Percentiles rank a stretch among this genome's conserved stretches.
Evolutionary conservation across 2,113 vertebrate genomes (phyloP).

Genomic region (Leptodactylus fuscus): DNA sequence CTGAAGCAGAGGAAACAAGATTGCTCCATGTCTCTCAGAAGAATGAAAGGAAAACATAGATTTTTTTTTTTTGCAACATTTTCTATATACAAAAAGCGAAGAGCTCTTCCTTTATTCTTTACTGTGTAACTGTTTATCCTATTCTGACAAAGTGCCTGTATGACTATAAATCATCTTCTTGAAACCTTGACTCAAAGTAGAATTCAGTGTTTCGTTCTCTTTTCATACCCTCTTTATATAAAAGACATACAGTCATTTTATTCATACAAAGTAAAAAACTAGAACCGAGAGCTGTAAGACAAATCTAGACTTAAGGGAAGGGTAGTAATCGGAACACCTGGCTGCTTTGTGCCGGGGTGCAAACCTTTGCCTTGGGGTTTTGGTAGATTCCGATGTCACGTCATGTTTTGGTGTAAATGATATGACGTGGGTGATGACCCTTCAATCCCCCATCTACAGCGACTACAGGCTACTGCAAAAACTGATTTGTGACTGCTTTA

Average conservation of each 20-base stretch:
- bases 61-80: neutral
- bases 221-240: neutral
- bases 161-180: neutral
- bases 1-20: neutral
- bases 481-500: no score
- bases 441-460: no score
- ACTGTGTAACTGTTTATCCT: neutral
- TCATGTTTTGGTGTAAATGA: no score
- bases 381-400: no score
- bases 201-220: neutral
- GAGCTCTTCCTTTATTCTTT: neutral
- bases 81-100: neutral
- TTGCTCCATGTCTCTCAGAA: neutral
- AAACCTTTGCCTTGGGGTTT: no score
- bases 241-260: neutral
- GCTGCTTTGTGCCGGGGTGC: no score
- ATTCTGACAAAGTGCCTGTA: neutral
- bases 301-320: no score
- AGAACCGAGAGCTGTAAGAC: no score
- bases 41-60: slow-evolving; percentile 9
- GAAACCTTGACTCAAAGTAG: neutral
- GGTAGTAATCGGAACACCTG: no score
- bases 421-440: no score
- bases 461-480: no score
- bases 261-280: no score